Evolutionary conservation across 2,888 invertebrate genomes (phyloP).

Genomic region (Barypeithes pellucidus): DNA sequence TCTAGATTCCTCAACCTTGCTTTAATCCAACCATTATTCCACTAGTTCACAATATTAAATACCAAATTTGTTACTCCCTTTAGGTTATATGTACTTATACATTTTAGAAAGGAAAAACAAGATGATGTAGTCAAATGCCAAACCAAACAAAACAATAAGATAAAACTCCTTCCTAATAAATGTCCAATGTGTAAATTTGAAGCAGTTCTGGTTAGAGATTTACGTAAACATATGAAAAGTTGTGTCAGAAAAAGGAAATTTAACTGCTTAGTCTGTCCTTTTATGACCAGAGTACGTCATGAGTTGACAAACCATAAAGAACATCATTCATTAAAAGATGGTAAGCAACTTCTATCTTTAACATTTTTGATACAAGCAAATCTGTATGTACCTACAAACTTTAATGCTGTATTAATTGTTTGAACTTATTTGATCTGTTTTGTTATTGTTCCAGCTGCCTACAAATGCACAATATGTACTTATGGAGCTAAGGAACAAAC

Average conservation of each 20-base stretch:
- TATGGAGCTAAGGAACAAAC: neutral
- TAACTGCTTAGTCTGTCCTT: constrained; percentile 2
- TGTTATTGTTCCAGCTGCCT: neutral
- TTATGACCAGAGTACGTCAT: too few relatives aligned
- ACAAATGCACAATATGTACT: neutral
- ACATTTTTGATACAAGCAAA: neutral
- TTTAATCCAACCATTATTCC: too few relatives aligned
- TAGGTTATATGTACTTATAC: too few relatives aligned
- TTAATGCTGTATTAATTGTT: neutral
- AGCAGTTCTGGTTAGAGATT: neutral
- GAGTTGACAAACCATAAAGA: neutral
- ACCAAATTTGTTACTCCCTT: too few relatives aligned
- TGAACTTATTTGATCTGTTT: neutral
- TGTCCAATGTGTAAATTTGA: neutral
- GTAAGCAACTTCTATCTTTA: neutral
- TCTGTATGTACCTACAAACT: neutral
- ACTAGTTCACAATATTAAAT: too few relatives aligned
- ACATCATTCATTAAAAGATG: neutral
- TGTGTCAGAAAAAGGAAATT: too few relatives aligned
- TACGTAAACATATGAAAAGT: neutral
- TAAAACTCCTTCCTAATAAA: neutral
- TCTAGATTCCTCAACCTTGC: too few relatives aligned
- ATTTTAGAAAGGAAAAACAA: neutral
- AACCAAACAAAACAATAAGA: neutral
- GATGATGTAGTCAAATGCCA: neutral